Conservation (phyloP, 1,140 invertebrate species). For the Lepidurus arcticus region DNA sequence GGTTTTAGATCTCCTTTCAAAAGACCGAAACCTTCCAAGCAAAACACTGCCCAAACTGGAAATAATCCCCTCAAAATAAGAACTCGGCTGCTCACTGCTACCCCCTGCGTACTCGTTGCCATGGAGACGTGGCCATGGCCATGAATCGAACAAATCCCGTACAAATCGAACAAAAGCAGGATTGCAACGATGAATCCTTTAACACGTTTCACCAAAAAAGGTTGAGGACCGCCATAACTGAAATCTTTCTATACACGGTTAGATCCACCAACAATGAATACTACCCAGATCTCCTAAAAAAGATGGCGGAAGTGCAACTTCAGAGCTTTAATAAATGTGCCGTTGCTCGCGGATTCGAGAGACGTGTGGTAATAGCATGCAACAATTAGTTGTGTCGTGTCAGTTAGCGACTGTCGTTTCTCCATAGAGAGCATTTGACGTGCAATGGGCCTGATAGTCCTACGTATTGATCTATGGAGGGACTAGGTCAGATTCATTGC, state of each 20-base stretch:
- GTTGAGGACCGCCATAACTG: no score
- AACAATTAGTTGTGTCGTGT: background rate
- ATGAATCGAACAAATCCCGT: background rate
- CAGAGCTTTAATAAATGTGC: no score
- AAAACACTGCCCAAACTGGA: background rate
- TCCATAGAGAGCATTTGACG: background rate
- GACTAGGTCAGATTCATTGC: background rate
- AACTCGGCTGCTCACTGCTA: background rate
- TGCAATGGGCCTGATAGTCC: conserved; percentile 17
- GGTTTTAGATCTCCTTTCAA: background rate
- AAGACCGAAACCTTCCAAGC: background rate
- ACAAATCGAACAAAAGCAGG: no score
- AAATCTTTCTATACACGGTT: no score
- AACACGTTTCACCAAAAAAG: no score
- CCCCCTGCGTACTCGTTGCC: background rate
- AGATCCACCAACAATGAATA: no score
- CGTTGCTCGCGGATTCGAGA: no score
- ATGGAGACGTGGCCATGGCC: background rate
- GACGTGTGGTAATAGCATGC: background rate
- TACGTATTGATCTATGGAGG: conserved; percentile 11
- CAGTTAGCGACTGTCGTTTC: background rate
- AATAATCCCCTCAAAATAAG: background rate
- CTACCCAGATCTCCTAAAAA: no score
- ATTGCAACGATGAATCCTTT: background rate
- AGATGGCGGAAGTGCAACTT: no score